Conservation (phyloP, 2,888 invertebrate species). For the Trissolcus brochymenae region DNA sequence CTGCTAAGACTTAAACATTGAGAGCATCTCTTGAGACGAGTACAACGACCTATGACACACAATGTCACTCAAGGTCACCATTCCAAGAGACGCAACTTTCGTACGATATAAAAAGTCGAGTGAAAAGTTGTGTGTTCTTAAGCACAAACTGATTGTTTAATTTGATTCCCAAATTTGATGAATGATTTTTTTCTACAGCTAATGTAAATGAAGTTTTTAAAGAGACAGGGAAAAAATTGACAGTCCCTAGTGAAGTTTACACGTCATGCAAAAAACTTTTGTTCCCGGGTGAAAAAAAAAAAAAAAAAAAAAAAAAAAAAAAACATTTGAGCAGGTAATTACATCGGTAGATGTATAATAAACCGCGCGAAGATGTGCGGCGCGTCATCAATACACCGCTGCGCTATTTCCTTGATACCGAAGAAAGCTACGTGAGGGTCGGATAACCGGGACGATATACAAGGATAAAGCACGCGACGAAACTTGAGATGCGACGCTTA, state of each 20-base stretch:
- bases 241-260: not conserved
- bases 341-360: constrained; percentile 62
- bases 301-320: too few relatives aligned
- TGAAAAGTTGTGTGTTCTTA: not conserved
- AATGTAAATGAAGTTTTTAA: too few relatives aligned
- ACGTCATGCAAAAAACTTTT: not conserved
- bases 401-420: constrained; percentile 41
- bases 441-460: constrained; percentile 56
- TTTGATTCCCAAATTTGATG: too few relatives aligned
- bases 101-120: constrained; percentile 31
- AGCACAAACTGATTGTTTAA: not conserved
- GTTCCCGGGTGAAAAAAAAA: not conserved
- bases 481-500: constrained; percentile 55
- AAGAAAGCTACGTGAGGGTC: constrained; percentile 44
- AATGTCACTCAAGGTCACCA: constrained; percentile 51
- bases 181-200: too few relatives aligned
- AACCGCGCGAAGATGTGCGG: constrained; percentile 57
- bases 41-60: constrained; percentile 56
- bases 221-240: too few relatives aligned
- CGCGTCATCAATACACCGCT: constrained; percentile 42
- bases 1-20: constrained; percentile 49
- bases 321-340: constrained; percentile 58
- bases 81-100: constrained; percentile 22
- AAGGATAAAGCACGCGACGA: constrained; percentile 60
- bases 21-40: constrained; percentile 55